Conservation (phyloP, 2,888 invertebrate genomes). For the Bursaphelenchus okinawaensis region DNA sequence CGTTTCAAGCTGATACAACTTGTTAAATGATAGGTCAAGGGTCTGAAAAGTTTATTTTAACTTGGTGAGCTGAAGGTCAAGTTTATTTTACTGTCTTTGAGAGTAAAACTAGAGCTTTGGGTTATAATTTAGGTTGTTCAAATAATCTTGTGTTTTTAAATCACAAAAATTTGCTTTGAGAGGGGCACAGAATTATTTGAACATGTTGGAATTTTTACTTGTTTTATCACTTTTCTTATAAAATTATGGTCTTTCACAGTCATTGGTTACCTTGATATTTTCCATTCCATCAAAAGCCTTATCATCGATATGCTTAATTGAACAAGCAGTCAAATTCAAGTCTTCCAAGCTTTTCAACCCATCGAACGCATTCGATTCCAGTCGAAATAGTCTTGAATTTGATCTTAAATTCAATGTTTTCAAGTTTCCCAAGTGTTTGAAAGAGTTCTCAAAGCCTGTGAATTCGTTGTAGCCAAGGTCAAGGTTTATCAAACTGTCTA, state of each 20-base stretch:
- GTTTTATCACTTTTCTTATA: too few relatives aligned
- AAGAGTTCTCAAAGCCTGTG: slow-evolving; percentile 29
- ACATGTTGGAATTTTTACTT: too few relatives aligned
- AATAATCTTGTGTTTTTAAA: too few relatives aligned
- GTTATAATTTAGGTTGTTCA: too few relatives aligned
- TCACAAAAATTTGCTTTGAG: too few relatives aligned
- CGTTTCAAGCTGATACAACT: slow-evolving; percentile 33
- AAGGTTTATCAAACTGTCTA: slow-evolving; percentile 76
- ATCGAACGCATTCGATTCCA: slow-evolving; percentile 18
- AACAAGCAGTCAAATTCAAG: slow-evolving; percentile 34
- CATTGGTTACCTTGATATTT: slow-evolving; percentile 28
- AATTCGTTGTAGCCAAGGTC: slow-evolving; percentile 67
- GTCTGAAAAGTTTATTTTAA: slow-evolving; percentile 23
- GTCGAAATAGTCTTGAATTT: background rate
- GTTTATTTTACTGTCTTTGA: too few relatives aligned
- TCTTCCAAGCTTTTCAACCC: slow-evolving; percentile 25
- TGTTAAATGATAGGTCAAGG: slow-evolving; percentile 42
- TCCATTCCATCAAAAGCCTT: slow-evolving; percentile 31
- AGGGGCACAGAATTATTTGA: too few relatives aligned
- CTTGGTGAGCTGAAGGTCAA: background rate
- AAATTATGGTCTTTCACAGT: too few relatives aligned
- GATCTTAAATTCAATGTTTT: background rate
- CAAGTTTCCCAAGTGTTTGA: slow-evolving; percentile 26
- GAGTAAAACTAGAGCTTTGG: too few relatives aligned
- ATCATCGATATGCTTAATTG: slow-evolving; percentile 28